Evolutionary conservation across 2,113 vertebrate species (phyloP), one percentile per base, ranked within the genome.

Genomic region (Seriola quinqueradiata): DNA sequence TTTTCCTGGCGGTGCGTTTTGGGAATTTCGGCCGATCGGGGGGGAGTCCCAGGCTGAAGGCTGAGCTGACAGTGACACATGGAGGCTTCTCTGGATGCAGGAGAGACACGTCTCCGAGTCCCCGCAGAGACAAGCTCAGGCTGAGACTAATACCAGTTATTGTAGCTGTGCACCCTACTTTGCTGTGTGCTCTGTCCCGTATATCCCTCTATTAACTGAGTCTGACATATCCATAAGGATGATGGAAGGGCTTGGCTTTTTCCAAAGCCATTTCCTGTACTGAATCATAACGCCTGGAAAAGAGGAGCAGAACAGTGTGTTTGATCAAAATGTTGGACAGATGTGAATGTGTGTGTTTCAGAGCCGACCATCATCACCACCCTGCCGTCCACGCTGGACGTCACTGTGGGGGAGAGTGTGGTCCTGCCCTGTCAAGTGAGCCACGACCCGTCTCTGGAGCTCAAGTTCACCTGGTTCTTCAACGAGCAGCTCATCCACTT

Each of bases 401-500:
- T 99, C 88, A 98, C 97, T 0, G 98, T 98, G 11, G 98, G 98
- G 7, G 98, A 99, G 36, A 99, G 98, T 77, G 98, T 99, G 5
- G 97, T 99, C 25, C 93, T 99, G 74, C 97, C 97, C 0, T 99
- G 98, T 19, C 98, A 99, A 88, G 98, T 99, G 23, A 96, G 95
- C 42, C 97, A 99, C 0, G 98, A 99, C 81, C 96, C 96, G 3
- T 97, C 98, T 0, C 92, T 99, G 77, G 97, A 98, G 81, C 96
- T 98, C 23, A 85, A 95, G 80, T 99, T 99, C 86, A 97, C 97
- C 81, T 99, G 98, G 98, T 96, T 96, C 0, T 99, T 99, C 91
- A 99, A 99, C 0, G 98, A 97, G 84, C 97, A 96, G 88, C 94
- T 97, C 84, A 98, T 99, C 68, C 97, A 99, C 95, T 99, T 99